phyloP scores from a whole-genome alignment of 2,888 invertebrate species.

The Hypomecis punctinalis region DNA sequence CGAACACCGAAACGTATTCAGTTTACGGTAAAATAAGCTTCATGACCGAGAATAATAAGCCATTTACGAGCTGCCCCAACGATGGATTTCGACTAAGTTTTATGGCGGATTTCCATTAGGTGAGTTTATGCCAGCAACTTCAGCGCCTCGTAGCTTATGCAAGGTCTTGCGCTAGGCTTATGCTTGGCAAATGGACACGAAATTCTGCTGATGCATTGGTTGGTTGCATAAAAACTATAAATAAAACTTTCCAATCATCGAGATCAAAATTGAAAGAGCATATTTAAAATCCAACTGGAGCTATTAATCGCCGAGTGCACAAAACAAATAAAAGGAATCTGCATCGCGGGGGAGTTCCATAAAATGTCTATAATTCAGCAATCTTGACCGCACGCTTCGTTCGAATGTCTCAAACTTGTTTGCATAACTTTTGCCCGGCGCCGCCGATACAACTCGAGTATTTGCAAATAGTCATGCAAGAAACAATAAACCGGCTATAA shows the following conservation, averaged over 20 bases:
- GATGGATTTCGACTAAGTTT: constrained; percentile 44
- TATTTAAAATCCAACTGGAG: constrained; percentile 14
- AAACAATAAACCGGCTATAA: constrained; percentile 41
- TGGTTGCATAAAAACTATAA: background rate
- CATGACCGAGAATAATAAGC: constrained; percentile 39
- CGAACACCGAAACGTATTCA: constrained; percentile 32
- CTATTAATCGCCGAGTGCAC: constrained; percentile 34
- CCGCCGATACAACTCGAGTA: constrained; percentile 33
- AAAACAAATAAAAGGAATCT: constrained; percentile 38
- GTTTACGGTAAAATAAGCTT: constrained; percentile 42
- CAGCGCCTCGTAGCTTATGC: constrained; percentile 19
- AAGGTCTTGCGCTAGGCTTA: constrained; percentile 15
- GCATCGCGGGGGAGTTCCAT: constrained; percentile 32
- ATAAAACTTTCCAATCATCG: constrained; percentile 19
- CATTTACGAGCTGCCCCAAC: constrained; percentile 40
- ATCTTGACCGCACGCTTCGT: constrained; percentile 40
- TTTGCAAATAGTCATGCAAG: constrained; percentile 40
- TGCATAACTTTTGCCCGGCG: constrained; percentile 42
- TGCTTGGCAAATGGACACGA: constrained; percentile 1
- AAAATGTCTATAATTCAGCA: constrained; percentile 42
- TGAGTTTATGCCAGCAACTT: constrained; percentile 33
- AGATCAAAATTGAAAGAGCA: constrained; percentile 1
- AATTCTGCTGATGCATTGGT: background rate
- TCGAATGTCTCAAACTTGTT: constrained; percentile 43
- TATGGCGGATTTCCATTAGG: constrained; percentile 46